Percentiles rank a stretch among this genome's conserved stretches.
phyloP scores from a whole-genome alignment of 2,797 vertebrate species.

The Eulemur mongoz region DNA sequence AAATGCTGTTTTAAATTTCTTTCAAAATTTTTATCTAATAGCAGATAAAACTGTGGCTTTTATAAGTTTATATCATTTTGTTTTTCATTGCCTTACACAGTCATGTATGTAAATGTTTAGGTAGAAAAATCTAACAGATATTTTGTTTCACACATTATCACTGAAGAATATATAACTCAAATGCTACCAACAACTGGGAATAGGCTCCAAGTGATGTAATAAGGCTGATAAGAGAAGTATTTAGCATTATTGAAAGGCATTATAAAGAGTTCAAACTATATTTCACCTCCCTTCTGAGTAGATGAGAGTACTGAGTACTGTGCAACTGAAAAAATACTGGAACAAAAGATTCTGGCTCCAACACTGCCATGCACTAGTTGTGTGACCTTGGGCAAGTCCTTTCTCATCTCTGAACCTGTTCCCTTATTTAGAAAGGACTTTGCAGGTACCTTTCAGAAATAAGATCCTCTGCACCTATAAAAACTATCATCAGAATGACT shows the following conservation, averaged over 20 bases:
- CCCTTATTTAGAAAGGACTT: conserved; percentile 27
- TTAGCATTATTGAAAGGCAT: conserved; percentile 28
- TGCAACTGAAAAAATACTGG: background rate
- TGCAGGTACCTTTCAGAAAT: conserved; percentile 17
- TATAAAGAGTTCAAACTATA: conserved; percentile 44
- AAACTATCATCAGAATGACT: conserved; percentile 55
- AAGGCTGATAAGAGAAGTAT: background rate
- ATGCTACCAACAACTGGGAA: conserved; percentile 33
- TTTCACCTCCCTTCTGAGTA: background rate
- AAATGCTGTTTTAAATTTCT: conserved; percentile 37
- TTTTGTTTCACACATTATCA: conserved; percentile 1
- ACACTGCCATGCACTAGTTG: background rate
- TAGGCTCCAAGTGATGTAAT: background rate
- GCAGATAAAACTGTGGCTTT: conserved; percentile 49
- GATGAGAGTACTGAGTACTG: background rate
- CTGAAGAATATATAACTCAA: conserved; percentile 43
- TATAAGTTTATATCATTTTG: conserved; percentile 30
- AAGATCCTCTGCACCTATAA: conserved; percentile 41
- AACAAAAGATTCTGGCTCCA: conserved; percentile 21
- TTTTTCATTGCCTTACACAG: background rate
- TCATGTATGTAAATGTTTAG: conserved; percentile 15
- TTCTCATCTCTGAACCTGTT: conserved; percentile 32
- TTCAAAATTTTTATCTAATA: conserved; percentile 49
- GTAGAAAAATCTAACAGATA: conserved; percentile 28
- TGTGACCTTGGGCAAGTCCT: background rate